Base-by-base conservation (phyloP, 2,113 vertebrate genomes). In the Plecotus auritus region DNA sequence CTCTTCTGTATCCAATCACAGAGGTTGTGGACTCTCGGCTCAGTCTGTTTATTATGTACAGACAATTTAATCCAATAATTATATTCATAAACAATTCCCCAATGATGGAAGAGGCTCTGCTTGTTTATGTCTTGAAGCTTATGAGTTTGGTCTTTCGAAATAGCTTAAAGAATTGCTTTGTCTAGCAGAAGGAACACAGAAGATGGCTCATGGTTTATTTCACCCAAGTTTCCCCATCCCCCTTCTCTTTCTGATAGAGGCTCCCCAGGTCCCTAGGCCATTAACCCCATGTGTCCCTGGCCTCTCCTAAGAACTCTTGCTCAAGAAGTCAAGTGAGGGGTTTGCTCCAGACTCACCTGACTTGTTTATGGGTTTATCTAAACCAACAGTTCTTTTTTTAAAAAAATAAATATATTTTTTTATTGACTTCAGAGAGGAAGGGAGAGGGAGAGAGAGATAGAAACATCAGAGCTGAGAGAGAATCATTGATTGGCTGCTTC, bases 21-120 rank as follows among this genome's bases (percentile, higher is more conserved):
- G 67, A 90, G 70, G 35, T 22, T 69, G 51, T 26, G 56, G 49
- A 59, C 76, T 70, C 72, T 88, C 91, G 59, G 87, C 13, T 35
- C 42, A 12, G 61, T 20, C 88, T 96, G 70, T 90, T 89, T 82
- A 73, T 89, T 84, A 88, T 67, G 56, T 85, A 82, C 67, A 85
- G 85, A 89, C 81, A 91, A 91, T 95, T 95, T 95, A 97, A 87
- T 93, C 51, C 37, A 77, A 26, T 88, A 86, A 95, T 96, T 93
- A 87, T 67, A 81, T 88, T 95, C 73, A 54, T 59, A 66, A 93
- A 89, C 66, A 94, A 91, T 91, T 92, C 86, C 61, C 69, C 56
- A 42, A 56, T 84, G 93, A 95, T 47, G 85, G 88, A 94, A 92
- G 59, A 84, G 70, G 73, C 69, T 88, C 66, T 80, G 78, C 83